A percentile compares a stretch with the other conserved stretches of the same genome.
Evolutionary conservation across 2,888 invertebrate genomes (phyloP).

Genomic region (Nomada fucata): DNA sequence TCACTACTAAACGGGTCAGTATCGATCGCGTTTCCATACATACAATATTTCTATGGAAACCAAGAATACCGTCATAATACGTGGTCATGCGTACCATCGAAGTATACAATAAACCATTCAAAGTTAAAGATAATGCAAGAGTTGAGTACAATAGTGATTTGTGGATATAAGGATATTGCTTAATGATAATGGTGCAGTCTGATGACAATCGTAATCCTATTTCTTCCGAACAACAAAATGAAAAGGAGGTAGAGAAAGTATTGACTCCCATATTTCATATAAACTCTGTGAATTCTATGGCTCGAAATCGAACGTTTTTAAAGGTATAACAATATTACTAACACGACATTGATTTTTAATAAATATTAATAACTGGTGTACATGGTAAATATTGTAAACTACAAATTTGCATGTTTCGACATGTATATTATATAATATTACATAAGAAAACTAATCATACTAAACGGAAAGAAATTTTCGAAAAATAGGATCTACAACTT

Average conservation of each 20-base stretch:
- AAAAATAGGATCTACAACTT: slow-evolving; percentile 76
- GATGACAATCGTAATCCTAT: slow-evolving; percentile 31
- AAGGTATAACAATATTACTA: slow-evolving; percentile 71
- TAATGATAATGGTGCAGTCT: slow-evolving; percentile 17
- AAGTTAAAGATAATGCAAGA: slow-evolving; percentile 2
- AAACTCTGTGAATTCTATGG: slow-evolving; percentile 69
- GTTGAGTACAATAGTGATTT: neutral
- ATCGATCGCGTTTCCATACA: slow-evolving; percentile 40
- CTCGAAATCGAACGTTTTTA: slow-evolving; percentile 77
- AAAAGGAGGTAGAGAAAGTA: slow-evolving; percentile 60
- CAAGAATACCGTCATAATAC: neutral
- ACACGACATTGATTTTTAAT: neutral
- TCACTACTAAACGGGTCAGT: slow-evolving; percentile 3
- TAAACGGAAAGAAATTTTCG: slow-evolving; percentile 16
- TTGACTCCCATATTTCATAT: slow-evolving; percentile 58
- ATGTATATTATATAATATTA: slow-evolving; percentile 4
- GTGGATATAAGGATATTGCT: slow-evolving; percentile 3
- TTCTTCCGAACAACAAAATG: slow-evolving; percentile 62
- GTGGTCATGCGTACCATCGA: neutral
- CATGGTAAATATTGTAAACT: neutral
- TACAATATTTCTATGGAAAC: slow-evolving; percentile 40
- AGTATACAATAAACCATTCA: neutral
- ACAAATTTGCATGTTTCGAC: neutral
- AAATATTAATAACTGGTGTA: neutral
- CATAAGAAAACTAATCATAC: neutral